phyloP scores from a whole-genome alignment of 1,140 invertebrate genomes.

The Drosophila obscura region DNA sequence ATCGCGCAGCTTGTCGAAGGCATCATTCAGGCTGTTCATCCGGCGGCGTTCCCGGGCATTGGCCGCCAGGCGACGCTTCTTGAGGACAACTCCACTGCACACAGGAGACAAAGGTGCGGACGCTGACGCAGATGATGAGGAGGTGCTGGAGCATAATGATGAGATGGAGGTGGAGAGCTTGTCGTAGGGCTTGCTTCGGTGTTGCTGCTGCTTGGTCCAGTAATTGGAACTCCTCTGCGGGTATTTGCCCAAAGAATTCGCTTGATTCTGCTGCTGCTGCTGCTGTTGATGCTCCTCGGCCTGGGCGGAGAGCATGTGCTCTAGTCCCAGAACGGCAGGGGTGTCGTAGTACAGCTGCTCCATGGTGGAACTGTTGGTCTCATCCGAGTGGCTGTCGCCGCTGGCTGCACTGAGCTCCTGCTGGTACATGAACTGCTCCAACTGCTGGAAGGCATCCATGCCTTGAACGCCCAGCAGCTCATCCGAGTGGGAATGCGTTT shows the following conservation, averaged over 20 bases:
- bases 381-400: conserved; percentile 64
- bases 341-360: conserved; percentile 55
- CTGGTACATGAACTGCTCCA: conserved; percentile 57
- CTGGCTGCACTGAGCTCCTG: conserved; percentile 49
- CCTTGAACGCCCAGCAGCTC: conserved; percentile 7
- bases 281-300: conserved; percentile 30
- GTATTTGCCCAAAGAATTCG: conserved; percentile 20
- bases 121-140: background rate
- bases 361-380: conserved; percentile 43
- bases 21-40: conserved; percentile 93
- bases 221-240: conserved; percentile 49
- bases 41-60: conserved; percentile 91
- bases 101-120: background rate
- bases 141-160: conserved; percentile 5
- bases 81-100: conserved; percentile 84
- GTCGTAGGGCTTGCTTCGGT: conserved; percentile 60
- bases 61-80: conserved; percentile 88
- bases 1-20: conserved; percentile 91
- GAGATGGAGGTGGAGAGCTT: conserved; percentile 10
- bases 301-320: conserved; percentile 62
- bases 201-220: conserved; percentile 43
- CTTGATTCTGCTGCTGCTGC: conserved; percentile 6
- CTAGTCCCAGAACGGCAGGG: conserved; percentile 57
- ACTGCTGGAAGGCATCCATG: conserved; percentile 54
- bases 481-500: conserved; percentile 17